phyloP scores from a whole-genome alignment of 2,797 vertebrate genomes.

The Sebastes cheni region DNA sequence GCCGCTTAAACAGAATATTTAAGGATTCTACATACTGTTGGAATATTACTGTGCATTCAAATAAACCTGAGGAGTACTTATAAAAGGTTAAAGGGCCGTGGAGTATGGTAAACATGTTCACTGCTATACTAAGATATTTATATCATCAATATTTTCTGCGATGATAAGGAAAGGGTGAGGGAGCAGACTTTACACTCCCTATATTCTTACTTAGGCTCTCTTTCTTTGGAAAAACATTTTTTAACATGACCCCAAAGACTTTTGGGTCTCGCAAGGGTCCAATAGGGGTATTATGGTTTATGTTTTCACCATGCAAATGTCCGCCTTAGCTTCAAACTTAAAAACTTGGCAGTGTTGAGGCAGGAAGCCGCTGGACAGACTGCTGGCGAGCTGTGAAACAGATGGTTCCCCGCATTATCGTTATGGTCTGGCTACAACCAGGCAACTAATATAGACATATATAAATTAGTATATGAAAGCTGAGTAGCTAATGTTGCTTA shows the following conservation, averaged over 20 bases:
- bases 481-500: not conserved
- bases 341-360: conserved; percentile 5
- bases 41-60: not conserved
- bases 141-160: not conserved
- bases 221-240: not conserved
- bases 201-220: not conserved
- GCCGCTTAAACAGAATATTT: not conserved
- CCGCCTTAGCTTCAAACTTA: not conserved
- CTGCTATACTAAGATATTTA: not conserved
- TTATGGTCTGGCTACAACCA: not conserved
- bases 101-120: not conserved
- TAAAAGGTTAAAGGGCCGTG: not conserved
- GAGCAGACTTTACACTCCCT: not conserved
- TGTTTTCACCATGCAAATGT: conserved; percentile 1
- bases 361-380: conserved; percentile 20
- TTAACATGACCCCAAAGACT: not conserved
- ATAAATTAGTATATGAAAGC: not conserved
- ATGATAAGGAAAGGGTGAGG: not conserved
- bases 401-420: conserved; percentile 2
- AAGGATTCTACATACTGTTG: not conserved
- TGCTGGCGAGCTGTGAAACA: conserved; percentile 19
- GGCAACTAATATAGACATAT: not conserved
- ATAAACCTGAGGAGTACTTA: not conserved
- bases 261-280: not conserved
- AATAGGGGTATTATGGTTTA: not conserved